Base-by-base conservation (phyloP, 2,113 vertebrate species). In the Centrocercus urophasianus region DNA sequence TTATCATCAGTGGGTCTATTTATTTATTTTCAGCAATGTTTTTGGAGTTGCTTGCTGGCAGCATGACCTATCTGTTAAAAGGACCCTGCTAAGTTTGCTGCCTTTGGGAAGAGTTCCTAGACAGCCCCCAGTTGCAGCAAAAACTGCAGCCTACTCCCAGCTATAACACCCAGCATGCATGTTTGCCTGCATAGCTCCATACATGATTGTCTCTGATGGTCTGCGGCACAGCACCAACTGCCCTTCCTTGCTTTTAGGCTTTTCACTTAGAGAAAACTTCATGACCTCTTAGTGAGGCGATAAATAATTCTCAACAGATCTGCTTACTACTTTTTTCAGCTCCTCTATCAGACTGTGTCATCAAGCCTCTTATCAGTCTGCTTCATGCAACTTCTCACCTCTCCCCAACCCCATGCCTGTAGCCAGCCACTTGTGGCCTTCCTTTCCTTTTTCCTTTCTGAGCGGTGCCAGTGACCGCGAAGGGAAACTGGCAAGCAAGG, bases 381-480 rank as follows among this genome's bases (percentile, higher is more conserved):
- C n/a, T 83, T 91, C 87, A 86, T 17, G n/a, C 87, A 88, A 40
- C 25, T 45, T 32, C 61, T 81, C 83, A 25, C 60, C 65, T 94
- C 61, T 88, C 86, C n/a, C 69, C 73, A 88, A 61, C 19, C 80
- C 75, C 76, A 43, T 4, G 70, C 77, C 73, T 86, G 65, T 57
- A 83, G 34, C 47, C 52, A 70, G 69, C n/a, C 69, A 47, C 85
- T 86, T 34, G 42, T 6, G 86, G 70, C 47, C 65, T 90, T 93
- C 88, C 77, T 72, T 61, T 95, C 79, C 88, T 64, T 80, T 83
- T 69, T 32, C 80, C 61, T 64, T 64, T 40, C 38, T 36, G 69
- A 89, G 50, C 40, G 69, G 72, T 93, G 89, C 93, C 95, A 93
- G 45, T 32, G 83, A 81, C 89, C 61, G 27, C 57, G 76, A 95